Evolutionary conservation across 2,888 invertebrate species (phyloP), one percentile per base, ranked within the genome.

Genomic region (Mycalesis mineus): DNA sequence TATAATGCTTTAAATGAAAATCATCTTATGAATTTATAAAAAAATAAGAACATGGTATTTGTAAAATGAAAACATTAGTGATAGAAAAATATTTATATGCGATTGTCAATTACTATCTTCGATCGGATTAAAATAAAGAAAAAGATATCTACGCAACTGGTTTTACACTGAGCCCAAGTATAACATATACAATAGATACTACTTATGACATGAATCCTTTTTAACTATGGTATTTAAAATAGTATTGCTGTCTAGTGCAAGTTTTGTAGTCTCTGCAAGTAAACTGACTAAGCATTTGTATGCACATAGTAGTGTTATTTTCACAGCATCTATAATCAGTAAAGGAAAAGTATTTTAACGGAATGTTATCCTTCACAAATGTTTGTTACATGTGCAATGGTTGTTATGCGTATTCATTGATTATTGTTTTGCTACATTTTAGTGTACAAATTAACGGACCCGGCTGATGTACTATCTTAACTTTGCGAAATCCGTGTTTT

Each of bases 1-100:
- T 82, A 76, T 69, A 77, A 84, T 82, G 88, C 88, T 88, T 88
- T 88, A 88, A 86, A 76, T 78, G 82, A 82, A 87, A 87, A 84
- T 76, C 74, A 76, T 88, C 88, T 88, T 88, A 88, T 88, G 88
- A 88, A 84, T 78, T 78, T 82, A 82, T 77, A 76, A 84, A 82
- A 82, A 84, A 82, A 82, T 82, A 79, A 78, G 74, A 77, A 79
- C 78, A 77, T 76, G 74, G 77, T 80, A 77, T 82, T 79, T 82
- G 73, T 82, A 80, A 73, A 78, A 77, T 74, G 67, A 63, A 71
- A 70, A 75, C 63, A 68, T 76, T 82, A 83, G 78, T 72, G 72
- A 74, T 80, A 78, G 73, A 72, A 71, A 22, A 74, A 78, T 77
- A 73, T 72, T 28, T 72, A 68, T 74, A 77, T 76, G 80, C 73